A percentile compares a stretch with the other conserved stretches of the same genome.
Conservation (phyloP, 2,113 vertebrate species). For the Athene noctua region DNA sequence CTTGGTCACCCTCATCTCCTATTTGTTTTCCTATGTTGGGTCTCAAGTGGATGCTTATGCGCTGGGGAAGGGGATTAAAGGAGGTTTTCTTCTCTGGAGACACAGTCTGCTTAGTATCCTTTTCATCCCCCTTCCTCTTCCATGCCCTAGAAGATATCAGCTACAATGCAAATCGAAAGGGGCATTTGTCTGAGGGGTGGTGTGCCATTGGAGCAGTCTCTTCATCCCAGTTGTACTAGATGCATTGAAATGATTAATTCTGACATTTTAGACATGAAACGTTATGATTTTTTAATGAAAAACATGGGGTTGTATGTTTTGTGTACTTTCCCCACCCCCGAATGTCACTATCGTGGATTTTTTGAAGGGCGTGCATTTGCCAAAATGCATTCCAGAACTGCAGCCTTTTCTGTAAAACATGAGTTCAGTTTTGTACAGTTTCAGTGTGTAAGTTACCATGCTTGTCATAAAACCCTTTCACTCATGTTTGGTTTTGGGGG, state of each 20-base stretch:
- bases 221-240: background rate
- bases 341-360: background rate
- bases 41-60: background rate
- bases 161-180: background rate
- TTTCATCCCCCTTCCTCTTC: background rate
- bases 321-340: background rate
- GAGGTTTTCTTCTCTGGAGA: background rate
- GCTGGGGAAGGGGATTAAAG: background rate
- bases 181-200: background rate
- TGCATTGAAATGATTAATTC: background rate
- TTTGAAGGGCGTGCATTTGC: background rate
- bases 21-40: background rate
- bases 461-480: background rate
- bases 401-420: background rate
- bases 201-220: background rate
- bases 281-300: background rate
- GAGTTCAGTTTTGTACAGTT: background rate
- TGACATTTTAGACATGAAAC: background rate
- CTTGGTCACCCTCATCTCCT: background rate
- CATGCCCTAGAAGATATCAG: background rate
- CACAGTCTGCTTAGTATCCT: background rate
- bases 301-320: background rate
- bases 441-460: background rate
- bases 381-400: background rate
- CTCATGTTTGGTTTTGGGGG: background rate